phyloP scores from a whole-genome alignment of 2,888 invertebrate genomes.

The Polyommatus iphigenia region DNA sequence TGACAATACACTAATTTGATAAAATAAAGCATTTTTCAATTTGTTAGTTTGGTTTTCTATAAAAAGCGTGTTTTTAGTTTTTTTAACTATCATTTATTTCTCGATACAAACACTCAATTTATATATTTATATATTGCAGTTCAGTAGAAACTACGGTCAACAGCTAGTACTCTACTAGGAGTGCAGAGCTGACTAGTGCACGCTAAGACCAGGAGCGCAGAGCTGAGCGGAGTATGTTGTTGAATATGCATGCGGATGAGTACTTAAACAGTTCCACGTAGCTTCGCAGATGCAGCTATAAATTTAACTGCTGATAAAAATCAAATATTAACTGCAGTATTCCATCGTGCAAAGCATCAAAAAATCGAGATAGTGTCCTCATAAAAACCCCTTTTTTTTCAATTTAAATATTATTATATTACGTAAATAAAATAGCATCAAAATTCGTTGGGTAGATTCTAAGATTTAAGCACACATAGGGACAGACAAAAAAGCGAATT shows the following conservation, averaged over 20 bases:
- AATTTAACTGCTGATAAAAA: not conserved
- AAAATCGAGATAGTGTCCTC: no score
- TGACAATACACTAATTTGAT: no score
- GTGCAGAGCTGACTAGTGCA: not conserved
- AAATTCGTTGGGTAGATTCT: no score
- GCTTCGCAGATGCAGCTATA: not conserved
- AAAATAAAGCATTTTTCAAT: no score
- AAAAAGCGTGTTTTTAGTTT: no score
- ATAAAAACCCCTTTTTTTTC: no score
- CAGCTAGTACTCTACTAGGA: not conserved
- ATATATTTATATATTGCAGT: not conserved
- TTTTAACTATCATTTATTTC: no score
- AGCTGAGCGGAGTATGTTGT: not conserved
- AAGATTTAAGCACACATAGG: no score
- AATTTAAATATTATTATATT: no score
- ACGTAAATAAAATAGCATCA: no score
- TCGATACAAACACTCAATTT: not conserved
- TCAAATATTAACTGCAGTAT: not conserved
- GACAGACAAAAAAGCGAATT: no score
- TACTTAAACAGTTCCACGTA: not conserved
- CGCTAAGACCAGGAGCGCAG: not conserved
- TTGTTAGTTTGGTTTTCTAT: no score
- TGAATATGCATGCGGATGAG: constrained; percentile 21
- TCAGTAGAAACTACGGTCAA: not conserved
- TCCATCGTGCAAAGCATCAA: not conserved